These are phyloP conservation scores for Petromus typicus DNA, from an alignment of 2,113 vertebrate species.

Conservation along the genomic window DNA sequence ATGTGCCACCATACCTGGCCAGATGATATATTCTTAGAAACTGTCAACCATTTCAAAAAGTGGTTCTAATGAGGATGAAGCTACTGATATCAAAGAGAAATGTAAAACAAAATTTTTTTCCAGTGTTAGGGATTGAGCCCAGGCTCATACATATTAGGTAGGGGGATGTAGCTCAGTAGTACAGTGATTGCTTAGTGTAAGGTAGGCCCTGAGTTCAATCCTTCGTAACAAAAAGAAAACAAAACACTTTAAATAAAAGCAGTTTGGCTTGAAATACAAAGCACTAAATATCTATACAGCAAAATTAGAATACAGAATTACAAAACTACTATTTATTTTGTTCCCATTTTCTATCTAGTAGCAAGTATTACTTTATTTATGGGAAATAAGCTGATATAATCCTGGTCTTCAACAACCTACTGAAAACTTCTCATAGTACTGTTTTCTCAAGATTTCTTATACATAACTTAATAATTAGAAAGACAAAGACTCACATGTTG, in stretches of 20 bases:
- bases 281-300: background rate
- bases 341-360: background rate
- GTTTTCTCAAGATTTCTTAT: background rate
- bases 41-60: conserved; percentile 32
- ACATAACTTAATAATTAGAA: conserved; percentile 4
- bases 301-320: conserved; percentile 49
- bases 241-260: conserved; percentile 24
- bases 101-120: background rate
- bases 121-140: background rate
- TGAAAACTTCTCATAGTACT: background rate
- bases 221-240: background rate
- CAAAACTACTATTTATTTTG: background rate
- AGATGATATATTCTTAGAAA: background rate
- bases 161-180: background rate
- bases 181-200: background rate
- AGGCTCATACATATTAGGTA: background rate
- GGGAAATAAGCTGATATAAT: background rate
- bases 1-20: background rate
- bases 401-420: background rate
- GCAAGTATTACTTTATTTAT: background rate
- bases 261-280: conserved; percentile 37
- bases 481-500: conserved; percentile 91
- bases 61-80: background rate
- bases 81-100: conserved; percentile 18
- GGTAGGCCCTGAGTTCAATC: background rate